These are phyloP conservation scores for Atherix ibis DNA, from an alignment of 2,888 invertebrate species.

Conservation along the genomic window DNA sequence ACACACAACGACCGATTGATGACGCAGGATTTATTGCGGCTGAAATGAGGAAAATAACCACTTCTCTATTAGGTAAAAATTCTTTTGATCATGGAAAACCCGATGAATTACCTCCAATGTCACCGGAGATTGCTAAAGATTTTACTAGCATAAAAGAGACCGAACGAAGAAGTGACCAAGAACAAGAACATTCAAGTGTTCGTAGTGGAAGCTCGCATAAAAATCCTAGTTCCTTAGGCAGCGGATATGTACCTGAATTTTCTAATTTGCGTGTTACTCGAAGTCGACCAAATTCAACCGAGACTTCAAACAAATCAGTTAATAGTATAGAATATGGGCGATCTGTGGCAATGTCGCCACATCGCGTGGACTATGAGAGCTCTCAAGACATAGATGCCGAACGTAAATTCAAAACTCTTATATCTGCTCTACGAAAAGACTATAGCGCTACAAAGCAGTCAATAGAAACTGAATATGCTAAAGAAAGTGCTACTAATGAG, in stretches of 20 bases:
- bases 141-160: conserved; percentile 10
- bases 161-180: conserved; percentile 9
- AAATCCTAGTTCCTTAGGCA: conserved; percentile 9
- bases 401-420: conserved; percentile 16
- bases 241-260: conserved; percentile 9
- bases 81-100: conserved; percentile 7
- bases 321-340: not conserved
- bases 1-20: not conserved
- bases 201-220: conserved; percentile 11
- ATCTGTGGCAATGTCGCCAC: not conserved
- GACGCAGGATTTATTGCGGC: conserved; percentile 10
- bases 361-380: conserved; percentile 6
- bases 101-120: conserved; percentile 11
- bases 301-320: not conserved
- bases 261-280: not conserved
- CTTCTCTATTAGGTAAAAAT: conserved; percentile 6
- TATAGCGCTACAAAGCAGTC: conserved; percentile 10
- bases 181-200: conserved; percentile 11
- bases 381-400: conserved; percentile 6
- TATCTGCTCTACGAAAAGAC: conserved; percentile 22
- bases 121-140: conserved; percentile 11
- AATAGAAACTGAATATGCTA: conserved; percentile 3
- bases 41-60: conserved; percentile 13
- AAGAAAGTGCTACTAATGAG: not conserved
- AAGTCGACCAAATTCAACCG: not conserved